Conservation (phyloP, 2,888 invertebrate species). For the Kryphioiulus occultus region DNA sequence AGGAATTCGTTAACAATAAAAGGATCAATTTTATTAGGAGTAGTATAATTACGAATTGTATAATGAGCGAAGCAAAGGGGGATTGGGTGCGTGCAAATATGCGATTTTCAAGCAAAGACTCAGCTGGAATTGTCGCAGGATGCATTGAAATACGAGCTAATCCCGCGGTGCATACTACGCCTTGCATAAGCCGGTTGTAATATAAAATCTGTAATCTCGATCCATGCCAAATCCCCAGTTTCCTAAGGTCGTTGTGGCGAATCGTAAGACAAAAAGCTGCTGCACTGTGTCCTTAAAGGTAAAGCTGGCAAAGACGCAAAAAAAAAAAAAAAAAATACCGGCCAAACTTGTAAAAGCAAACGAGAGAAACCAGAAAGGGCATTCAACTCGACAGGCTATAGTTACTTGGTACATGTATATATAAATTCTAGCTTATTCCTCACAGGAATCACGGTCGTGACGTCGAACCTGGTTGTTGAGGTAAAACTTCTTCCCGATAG, state of each 20-base stretch:
- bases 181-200: not conserved
- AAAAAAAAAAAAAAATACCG: not conserved
- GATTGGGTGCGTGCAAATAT: not conserved
- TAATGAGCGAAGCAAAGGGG: not conserved
- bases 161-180: not conserved
- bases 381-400: not conserved
- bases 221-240: not conserved
- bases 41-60: not conserved
- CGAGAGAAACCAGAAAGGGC: not conserved
- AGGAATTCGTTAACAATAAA: not conserved
- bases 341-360: not conserved
- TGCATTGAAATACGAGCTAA: not conserved
- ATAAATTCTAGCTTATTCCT: not conserved
- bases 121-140: not conserved
- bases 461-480: no score
- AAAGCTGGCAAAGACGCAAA: not conserved
- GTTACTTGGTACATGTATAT: not conserved
- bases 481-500: no score
- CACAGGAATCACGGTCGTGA: not conserved
- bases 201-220: not conserved
- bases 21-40: not conserved
- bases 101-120: not conserved
- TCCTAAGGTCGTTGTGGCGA: not conserved
- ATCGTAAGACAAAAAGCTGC: not conserved
- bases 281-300: not conserved